phyloP scores from a whole-genome alignment of 2,888 invertebrate species.

The Ormyrus rosae region DNA sequence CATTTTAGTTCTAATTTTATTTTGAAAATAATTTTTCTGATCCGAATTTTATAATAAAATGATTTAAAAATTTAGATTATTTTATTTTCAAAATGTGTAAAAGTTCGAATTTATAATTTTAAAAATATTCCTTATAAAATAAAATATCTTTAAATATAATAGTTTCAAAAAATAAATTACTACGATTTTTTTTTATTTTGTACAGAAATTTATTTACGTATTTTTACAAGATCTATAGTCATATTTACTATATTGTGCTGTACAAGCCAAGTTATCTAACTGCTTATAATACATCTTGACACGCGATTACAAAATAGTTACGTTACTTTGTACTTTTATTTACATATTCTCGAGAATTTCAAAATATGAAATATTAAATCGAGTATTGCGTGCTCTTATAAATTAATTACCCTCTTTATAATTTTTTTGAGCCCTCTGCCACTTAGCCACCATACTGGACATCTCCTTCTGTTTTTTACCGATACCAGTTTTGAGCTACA shows the following conservation, averaged over 20 bases:
- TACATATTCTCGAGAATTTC: constrained; percentile 36
- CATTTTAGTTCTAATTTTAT: no score
- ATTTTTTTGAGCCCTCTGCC: constrained; percentile 83
- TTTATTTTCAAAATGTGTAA: background rate
- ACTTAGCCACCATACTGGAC: constrained; percentile 83
- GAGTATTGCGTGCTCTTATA: constrained; percentile 4
- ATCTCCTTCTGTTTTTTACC: constrained; percentile 84
- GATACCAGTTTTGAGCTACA: constrained; percentile 79
- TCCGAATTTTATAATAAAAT: background rate
- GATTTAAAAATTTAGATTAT: background rate
- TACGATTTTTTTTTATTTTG: constrained; percentile 10
- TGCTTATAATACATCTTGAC: constrained; percentile 46
- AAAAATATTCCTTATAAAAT: background rate
- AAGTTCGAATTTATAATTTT: background rate
- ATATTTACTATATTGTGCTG: constrained; percentile 32
- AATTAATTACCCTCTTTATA: constrained; percentile 58
- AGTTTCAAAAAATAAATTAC: background rate
- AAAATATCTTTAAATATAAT: background rate
- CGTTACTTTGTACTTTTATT: constrained; percentile 54
- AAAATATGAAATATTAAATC: constrained; percentile 10
- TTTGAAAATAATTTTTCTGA: no score
- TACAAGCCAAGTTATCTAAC: constrained; percentile 40
- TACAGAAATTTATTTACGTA: constrained; percentile 50
- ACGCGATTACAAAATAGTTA: constrained; percentile 51
- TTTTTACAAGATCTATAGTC: constrained; percentile 43